A percentile compares a stretch with the other conserved stretches of the same genome.
Conservation (phyloP, 2,113 vertebrate genomes). For the Sarotherodon lohbergeri region DNA sequence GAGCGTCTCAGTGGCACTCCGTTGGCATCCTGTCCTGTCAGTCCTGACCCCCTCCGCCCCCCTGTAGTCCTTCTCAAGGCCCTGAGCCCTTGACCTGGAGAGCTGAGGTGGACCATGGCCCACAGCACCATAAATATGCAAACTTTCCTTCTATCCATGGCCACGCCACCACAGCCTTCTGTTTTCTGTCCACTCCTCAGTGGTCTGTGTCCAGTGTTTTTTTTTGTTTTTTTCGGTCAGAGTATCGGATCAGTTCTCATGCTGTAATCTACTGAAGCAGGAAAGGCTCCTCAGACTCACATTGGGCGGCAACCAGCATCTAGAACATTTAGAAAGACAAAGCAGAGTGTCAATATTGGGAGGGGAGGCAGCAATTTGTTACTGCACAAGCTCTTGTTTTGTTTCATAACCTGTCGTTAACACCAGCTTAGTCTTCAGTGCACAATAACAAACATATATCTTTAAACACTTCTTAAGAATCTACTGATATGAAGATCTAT, state of each 20-base stretch:
- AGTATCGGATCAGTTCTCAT: constrained; percentile 41
- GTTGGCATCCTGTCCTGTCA: constrained; percentile 52
- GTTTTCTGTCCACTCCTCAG: constrained; percentile 1
- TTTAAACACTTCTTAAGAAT: background rate
- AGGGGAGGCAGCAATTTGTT: constrained; percentile 15
- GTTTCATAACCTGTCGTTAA: background rate
- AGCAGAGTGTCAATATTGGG: constrained; percentile 22
- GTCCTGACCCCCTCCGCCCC: constrained; percentile 62
- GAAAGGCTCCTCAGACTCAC: constrained; percentile 5
- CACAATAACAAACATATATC: background rate
- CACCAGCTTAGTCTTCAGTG: background rate
- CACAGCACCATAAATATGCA: constrained; percentile 41
- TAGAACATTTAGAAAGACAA: constrained; percentile 38
- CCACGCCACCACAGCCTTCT: background rate
- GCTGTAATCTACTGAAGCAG: constrained; percentile 30
- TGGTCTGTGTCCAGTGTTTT: constrained; percentile 10
- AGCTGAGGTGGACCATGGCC: constrained; percentile 75
- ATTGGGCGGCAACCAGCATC: constrained; percentile 16
- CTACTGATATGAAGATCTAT: background rate
- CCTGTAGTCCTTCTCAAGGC: constrained; percentile 83
- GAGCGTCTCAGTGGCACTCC: constrained; percentile 79
- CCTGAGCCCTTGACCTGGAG: constrained; percentile 64
- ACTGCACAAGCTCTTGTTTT: background rate
- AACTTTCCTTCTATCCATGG: constrained; percentile 49
- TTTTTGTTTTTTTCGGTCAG: constrained; percentile 23